These are phyloP conservation scores for Huso huso DNA, from an alignment of 2,797 vertebrate genomes.

Conservation along the genomic window DNA sequence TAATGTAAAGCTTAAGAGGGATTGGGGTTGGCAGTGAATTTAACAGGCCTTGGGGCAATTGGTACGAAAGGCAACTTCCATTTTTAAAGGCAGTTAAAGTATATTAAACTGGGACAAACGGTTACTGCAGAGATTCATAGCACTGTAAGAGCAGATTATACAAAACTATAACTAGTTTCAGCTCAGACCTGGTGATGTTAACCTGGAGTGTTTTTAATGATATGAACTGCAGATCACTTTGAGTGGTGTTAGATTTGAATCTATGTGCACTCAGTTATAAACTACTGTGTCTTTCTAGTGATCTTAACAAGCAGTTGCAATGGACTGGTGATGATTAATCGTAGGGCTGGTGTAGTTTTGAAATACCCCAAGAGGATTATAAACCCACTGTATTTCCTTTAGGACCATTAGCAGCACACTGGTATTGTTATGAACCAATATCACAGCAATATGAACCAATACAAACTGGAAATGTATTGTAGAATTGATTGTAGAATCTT, in stretches of 20 bases:
- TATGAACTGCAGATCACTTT: neutral
- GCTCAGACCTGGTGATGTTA: neutral
- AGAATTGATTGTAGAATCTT: no score
- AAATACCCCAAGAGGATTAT: no score
- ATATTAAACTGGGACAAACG: conserved; percentile 16
- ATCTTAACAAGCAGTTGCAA: no score
- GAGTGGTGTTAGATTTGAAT: neutral
- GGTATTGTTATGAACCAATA: no score
- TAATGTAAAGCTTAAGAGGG: conserved; percentile 13
- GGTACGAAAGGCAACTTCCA: neutral
- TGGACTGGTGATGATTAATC: no score
- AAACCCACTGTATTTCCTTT: no score
- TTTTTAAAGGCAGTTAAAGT: conserved; percentile 12
- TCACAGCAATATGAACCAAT: no score
- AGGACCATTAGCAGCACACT: no score
- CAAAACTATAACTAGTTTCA: neutral
- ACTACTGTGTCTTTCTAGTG: no score
- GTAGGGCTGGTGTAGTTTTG: no score
- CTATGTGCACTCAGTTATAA: no score
- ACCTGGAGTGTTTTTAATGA: neutral
- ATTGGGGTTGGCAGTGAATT: neutral
- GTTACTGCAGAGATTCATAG: conserved; percentile 9
- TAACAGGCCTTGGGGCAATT: conserved; percentile 13
- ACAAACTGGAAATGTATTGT: no score
- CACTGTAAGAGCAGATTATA: neutral